Base-by-base conservation (phyloP, 2,888 invertebrate genomes). In the Patella caerulea region DNA sequence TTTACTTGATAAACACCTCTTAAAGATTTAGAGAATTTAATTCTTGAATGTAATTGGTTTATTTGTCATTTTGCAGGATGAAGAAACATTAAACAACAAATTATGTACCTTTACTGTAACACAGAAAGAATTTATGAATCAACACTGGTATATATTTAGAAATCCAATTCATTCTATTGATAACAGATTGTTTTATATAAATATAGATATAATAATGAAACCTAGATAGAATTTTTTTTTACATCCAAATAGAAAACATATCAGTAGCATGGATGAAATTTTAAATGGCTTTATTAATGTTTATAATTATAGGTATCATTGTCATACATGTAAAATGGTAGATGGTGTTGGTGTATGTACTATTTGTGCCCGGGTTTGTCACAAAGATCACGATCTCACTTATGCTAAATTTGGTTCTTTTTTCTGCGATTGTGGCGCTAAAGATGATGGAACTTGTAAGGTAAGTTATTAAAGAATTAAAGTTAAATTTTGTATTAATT, bases 391-490 rank as follows among this genome's bases (percentile, higher is more conserved):
- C 90, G 99, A 99, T 91, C 95, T 98, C 1, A 90, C 98, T 7
- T 99, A 98, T 90, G 97, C 98, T 75, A 99, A 99, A 92, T 98
- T 96, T 91, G 99, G 99, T 1, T 98, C 98, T 90, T 99, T 99
- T 94, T 99, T 99, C 93, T 99, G 99, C 90, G 99, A 99, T 92
- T 99, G 99, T 91, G 99, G 99, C 2, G 98, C 98, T 1, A 98
- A 98, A 91, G 97, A 97, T 73, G 91, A 91, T 78, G 87, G 87
- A 56, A 86, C 83, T 72, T 92, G 92, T 83, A 88, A 89, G 89
- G 92, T 90, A 82, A 65, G 82, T 34, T 54, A 14, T 72, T 19
- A 45, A 45, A 45, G 45, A 45, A 9, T 45, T 45, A 45, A 45
- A 45, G 9, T 45, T 45, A 45, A 45, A 45, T 0, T 45, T 45